Evolutionary conservation across 2,888 invertebrate species (phyloP), one percentile per base, ranked within the genome.

Genomic region (Tridacna gigas): DNA sequence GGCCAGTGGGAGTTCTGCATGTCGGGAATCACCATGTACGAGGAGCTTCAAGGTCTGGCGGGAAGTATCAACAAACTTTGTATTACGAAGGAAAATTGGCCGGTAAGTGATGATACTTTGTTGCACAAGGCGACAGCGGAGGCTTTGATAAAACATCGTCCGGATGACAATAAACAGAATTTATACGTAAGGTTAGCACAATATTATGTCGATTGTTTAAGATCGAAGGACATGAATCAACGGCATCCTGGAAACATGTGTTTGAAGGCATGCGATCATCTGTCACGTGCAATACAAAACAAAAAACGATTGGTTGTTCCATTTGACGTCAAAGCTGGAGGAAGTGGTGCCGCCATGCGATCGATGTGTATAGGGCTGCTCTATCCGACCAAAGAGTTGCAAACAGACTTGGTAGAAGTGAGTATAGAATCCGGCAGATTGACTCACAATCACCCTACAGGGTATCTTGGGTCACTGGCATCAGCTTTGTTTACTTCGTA

Each of bases 21-120:
- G 22, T 86, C 80, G 12, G 94, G 94, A 4, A 67, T 74, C 48
- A 51, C 25, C 1, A 94, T 94, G 75, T 93, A 91, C 82, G 73
- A 91, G 18, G 92, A 93, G 67, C 69, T 93, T 3, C 22, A 89
- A 60, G 4, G 5, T 25, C 11, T 25, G 18, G 76, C 93, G 7
- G 93, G 94, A 20, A 93, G 94, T 0, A 56, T 94, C 12, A 80
- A 89, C 18, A 90, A 89, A n/a, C 82, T 94, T 15, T 66, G 85
- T 60, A 84, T 93, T 5, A 87, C 85, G 73, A 22, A 25, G 25
- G 81, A 84, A 71, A 63, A 89, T 0, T 94, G 93, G 93, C 86
- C 81, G 12, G 93, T 94, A 7, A 94, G 94, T 89, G 94, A 94
- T 88, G 94, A 94, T 74, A 94, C 94, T 9, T 93, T 94, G 12